Evolutionary conservation across 2,888 invertebrate genomes (phyloP), one percentile per base, ranked within the genome.

Genomic region (Campopleginae sp.): DNA sequence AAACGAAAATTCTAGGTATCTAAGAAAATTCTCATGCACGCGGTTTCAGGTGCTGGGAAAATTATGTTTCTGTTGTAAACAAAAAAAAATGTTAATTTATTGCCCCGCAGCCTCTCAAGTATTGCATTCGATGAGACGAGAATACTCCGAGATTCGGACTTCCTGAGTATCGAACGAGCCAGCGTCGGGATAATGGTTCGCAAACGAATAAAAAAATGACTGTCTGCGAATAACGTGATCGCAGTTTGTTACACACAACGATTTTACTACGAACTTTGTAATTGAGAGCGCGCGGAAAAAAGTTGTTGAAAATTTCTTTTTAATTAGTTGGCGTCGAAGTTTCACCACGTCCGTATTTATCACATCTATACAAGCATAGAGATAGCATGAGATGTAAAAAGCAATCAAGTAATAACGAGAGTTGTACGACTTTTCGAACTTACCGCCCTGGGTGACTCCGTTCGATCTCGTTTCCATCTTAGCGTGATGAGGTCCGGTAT

Each of bases 401-500:
- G 27, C 58, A 58, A 58, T 58, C 27, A 58, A 58, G 27, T 58
- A 58, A 27, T 58, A 58, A 58, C 27, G 14, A 58, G 42, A 17
- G 44, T 66, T 63, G 17, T 12, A 63, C n/a, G 65, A 65, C 42
- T 71, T 63, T 42, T 65, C 23, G 14, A 80, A 88, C 91, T 91
- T 74, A 93, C 93, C 93, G 86, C 96, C 96, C 89, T 94, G 95
- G 14, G 96, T 96, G 72, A 95, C 94, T 77, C 96, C 96, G 89
- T 96, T 95, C 80, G 94, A 93, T 86, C 95, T 95, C 10, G 95
- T 94, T 93, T 96, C 96, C 76, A 95, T 94, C 92, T 96, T 96
- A 87, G 96, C 94, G 88, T 96, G 95, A 87, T 95, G 95, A 38
- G 96, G 96, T 89, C 95, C 95, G 33, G 95, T 94, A 92, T 96